Percentiles rank a stretch among this genome's conserved stretches.
Conservation (phyloP, 2,888 invertebrate genomes). For the Heliconius hortense region DNA sequence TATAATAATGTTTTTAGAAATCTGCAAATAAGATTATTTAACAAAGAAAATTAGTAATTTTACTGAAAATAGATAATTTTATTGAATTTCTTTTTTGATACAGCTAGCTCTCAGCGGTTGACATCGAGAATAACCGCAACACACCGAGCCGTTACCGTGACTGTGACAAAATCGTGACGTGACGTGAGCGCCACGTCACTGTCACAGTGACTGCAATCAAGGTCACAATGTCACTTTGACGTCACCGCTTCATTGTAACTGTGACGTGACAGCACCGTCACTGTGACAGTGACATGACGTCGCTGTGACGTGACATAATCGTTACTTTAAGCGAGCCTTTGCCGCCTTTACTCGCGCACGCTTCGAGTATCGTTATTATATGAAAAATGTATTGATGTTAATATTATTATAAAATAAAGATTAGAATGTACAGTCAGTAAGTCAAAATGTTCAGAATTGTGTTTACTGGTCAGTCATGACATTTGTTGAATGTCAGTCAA, state of each 20-base stretch:
- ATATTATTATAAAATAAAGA: conserved; percentile 19
- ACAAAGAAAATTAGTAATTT: not conserved
- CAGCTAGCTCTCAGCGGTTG: conserved; percentile 40
- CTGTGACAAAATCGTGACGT: conserved; percentile 37
- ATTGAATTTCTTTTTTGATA: not conserved
- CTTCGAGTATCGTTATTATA: conserved; percentile 20
- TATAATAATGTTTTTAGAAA: not conserved
- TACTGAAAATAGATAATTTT: not conserved
- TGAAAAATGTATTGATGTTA: conserved; percentile 23
- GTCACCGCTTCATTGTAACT: not conserved
- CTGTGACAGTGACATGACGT: conserved; percentile 17
- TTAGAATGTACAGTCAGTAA: conserved; percentile 20
- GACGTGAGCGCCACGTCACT: conserved; percentile 27
- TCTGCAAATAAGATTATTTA: not conserved
- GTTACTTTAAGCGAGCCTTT: conserved; percentile 13
- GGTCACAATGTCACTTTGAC: conserved; percentile 7
- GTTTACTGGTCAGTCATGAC: conserved; percentile 14
- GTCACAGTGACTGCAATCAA: not conserved
- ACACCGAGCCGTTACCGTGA: conserved; percentile 56
- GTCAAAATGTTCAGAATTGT: conserved; percentile 11
- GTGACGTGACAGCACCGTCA: not conserved
- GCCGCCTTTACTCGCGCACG: conserved; percentile 24
- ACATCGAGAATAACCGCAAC: conserved; percentile 34
- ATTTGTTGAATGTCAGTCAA: conserved; percentile 4
- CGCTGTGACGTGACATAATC: conserved; percentile 5